phyloP scores from a whole-genome alignment of 2,113 vertebrate genomes.

The Synchiropus splendidus region DNA sequence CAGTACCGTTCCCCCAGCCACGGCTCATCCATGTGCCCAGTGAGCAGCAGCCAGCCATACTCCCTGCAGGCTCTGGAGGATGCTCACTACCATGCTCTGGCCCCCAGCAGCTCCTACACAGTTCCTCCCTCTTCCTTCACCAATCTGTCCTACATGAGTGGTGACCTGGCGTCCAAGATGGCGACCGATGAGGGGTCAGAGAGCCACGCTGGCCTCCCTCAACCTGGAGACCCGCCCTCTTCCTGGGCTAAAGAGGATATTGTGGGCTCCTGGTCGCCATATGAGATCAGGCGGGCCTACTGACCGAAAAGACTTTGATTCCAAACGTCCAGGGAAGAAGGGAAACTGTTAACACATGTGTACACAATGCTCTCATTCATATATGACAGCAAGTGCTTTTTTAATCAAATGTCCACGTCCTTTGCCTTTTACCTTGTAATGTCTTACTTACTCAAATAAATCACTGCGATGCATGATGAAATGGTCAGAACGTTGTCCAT shows the following conservation, averaged over 20 bases:
- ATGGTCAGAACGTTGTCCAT: no score
- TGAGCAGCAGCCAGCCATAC: conserved; percentile 69
- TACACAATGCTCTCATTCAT: no score
- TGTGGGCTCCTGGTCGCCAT: conserved; percentile 70
- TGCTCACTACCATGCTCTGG: conserved; percentile 63
- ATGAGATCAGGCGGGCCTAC: conserved; percentile 77
- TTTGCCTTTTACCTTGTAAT: no score
- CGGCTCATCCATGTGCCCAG: conserved; percentile 45
- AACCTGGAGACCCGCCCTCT: conserved; percentile 49
- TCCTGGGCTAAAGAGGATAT: conserved; percentile 80
- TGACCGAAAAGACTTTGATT: conserved; percentile 33
- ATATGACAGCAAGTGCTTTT: no score
- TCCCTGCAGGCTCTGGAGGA: conserved; percentile 79
- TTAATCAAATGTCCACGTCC: no score
- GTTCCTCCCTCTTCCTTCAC: conserved; percentile 58
- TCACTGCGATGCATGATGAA: no score
- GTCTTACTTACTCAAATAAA: no score
- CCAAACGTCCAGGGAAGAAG: no score
- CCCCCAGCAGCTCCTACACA: conserved; percentile 53
- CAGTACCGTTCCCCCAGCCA: conserved; percentile 70
- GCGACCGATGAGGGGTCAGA: conserved; percentile 57
- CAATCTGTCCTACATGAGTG: conserved; percentile 68
- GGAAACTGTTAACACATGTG: no score
- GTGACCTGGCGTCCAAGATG: conserved; percentile 70
- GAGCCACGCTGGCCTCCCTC: conserved; percentile 33